Evolutionary conservation across 2,888 invertebrate species (phyloP).

Genomic region (Meganola albula): DNA sequence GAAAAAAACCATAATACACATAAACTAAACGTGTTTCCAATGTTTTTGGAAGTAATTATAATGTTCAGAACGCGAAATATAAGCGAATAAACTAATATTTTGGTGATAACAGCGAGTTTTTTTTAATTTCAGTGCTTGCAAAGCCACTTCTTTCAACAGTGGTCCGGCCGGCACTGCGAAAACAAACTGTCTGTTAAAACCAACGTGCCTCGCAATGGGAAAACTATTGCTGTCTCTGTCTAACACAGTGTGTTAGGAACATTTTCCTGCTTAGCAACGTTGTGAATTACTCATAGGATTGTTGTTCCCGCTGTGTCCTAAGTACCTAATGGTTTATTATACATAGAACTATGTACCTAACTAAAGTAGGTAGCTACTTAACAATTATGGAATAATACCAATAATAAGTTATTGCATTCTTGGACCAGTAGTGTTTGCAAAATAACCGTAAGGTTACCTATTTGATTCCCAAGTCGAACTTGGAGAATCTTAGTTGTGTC

Average conservation of each 20-base stretch:
- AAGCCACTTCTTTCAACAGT: constrained; percentile 45
- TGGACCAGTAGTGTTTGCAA: too few species aligned
- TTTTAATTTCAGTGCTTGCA: constrained; percentile 29
- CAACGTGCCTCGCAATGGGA: constrained; percentile 45
- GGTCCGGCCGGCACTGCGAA: constrained; percentile 61
- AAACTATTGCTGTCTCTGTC: constrained; percentile 48
- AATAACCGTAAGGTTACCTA: too few species aligned
- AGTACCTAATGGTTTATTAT: constrained; percentile 44
- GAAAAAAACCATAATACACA: constrained; percentile 32
- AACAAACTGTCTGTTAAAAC: constrained; percentile 44
- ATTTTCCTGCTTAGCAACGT: constrained; percentile 38
- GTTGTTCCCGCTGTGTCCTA: constrained; percentile 32
- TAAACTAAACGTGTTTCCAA: constrained; percentile 19
- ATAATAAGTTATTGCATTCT: too few species aligned
- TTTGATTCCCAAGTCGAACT: too few species aligned
- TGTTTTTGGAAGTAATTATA: constrained; percentile 22
- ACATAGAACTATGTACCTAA: constrained; percentile 25
- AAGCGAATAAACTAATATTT: constrained; percentile 33
- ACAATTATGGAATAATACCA: not conserved
- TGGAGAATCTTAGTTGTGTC: too few species aligned
- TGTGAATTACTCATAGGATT: constrained; percentile 35
- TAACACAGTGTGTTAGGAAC: constrained; percentile 30
- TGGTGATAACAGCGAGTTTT: constrained; percentile 33
- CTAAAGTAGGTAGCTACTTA: constrained; percentile 6
- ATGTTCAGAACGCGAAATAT: constrained; percentile 32